Evolutionary conservation across 2,888 invertebrate genomes (phyloP), one percentile per base, ranked within the genome.

Genomic region (Apotomis capreana): DNA sequence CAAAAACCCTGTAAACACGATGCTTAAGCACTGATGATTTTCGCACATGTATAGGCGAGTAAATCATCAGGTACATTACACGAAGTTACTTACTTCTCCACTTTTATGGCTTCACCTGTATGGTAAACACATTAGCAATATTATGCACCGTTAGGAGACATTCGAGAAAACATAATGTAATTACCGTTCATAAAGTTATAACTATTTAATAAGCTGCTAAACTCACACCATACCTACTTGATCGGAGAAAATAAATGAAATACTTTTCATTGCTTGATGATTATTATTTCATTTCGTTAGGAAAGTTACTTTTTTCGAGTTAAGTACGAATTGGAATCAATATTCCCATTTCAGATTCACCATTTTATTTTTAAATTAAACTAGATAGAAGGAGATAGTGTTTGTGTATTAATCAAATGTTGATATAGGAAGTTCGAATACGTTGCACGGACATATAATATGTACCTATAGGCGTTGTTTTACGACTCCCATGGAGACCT

Each of bases 401-500:
- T 13, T 26, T 57, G 5, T 10, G 57, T 36, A 15, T 59, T 44
- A 54, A 15, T 62, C 60, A 44, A 15, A 10, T 40, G 51, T 59
- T 54, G 52, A 46, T 69, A 71, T 69, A 9, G 52, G 69, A 61
- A 54, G 68, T 52, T 78, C 63, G 75, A 79, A 72, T 75, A 78
- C 76, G 76, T 76, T 26, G 70, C 76, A 74, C 78, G 75, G 77
- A 77, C 78, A 77, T 77, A 26, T 26, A 26, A 40, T 75, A 74
- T 78, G 75, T 76, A 77, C 78, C 76, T 77, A 78, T 77, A 77
- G 76, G 73, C 64, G 72, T 76, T 70, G 76, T 79, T 81, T 80
- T 81, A 84, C 80, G 81, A 77, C 74, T 74, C 68, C 58, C 67
- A 73, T 73, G 72, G 72, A 77, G 80, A 81, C 80, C 80, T 72